A percentile compares a stretch with the other conserved stretches of the same genome.
These are phyloP conservation scores for Onychomys torridus DNA, from an alignment of 2,797 vertebrate species.

Conservation along the genomic window DNA sequence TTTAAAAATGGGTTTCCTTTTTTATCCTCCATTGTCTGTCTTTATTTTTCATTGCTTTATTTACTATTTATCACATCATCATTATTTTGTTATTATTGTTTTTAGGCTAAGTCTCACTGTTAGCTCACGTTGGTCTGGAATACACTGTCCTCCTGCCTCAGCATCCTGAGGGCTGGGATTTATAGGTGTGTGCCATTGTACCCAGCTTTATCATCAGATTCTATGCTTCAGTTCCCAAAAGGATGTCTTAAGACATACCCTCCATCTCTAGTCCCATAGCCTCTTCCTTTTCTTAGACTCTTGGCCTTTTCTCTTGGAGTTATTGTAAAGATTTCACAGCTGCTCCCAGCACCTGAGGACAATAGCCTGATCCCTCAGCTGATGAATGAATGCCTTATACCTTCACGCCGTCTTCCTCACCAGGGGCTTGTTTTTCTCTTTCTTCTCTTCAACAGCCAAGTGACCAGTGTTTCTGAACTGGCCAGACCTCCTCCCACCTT, in stretches of 20 bases:
- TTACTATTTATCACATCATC: not conserved
- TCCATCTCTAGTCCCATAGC: constrained; percentile 11
- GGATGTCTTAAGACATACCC: not conserved
- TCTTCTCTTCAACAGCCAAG: not conserved
- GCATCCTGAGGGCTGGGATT: not conserved
- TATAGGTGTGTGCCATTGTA: too few relatives aligned
- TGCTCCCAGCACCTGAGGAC: not conserved
- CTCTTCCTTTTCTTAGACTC: constrained; percentile 16
- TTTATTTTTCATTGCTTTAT: not conserved
- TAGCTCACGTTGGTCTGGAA: not conserved
- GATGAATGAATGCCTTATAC: not conserved
- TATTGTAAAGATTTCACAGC: not conserved
- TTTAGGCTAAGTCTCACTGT: not conserved
- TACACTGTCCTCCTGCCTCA: too few relatives aligned
- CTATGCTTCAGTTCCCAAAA: constrained; percentile 15
- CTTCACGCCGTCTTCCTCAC: not conserved
- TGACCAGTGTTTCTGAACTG: not conserved
- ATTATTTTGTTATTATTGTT: not conserved
- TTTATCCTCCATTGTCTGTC: not conserved
- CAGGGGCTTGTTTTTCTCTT: not conserved
- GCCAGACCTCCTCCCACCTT: not conserved
- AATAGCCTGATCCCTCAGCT: not conserved
- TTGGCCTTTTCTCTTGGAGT: constrained; percentile 40
- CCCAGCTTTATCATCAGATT: not conserved
- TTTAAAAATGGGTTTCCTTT: not conserved